These are phyloP conservation scores for Lasius fuliginosus DNA, from an alignment of 2,888 invertebrate genomes.

Conservation along the genomic window DNA sequence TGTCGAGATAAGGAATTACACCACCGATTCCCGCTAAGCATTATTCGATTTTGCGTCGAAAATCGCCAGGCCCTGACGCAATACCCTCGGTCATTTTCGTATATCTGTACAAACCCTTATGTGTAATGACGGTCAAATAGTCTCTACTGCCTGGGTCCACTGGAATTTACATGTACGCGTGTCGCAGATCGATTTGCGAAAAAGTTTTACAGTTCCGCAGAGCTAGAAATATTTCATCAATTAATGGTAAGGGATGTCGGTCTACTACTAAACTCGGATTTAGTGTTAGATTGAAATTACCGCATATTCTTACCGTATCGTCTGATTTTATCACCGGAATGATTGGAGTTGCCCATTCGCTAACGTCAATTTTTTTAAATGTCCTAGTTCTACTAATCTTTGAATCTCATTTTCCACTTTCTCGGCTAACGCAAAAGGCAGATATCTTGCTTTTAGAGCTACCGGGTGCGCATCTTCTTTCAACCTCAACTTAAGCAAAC, in stretches of 20 bases:
- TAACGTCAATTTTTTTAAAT: not conserved
- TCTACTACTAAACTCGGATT: not conserved
- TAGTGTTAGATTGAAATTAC: constrained; percentile 9
- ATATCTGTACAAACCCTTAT: not conserved
- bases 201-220: not conserved
- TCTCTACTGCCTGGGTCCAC: not conserved
- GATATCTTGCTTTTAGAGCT: not conserved
- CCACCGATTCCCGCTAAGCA: not conserved
- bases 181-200: constrained; percentile 11
- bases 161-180: constrained; percentile 2
- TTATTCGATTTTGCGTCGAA: not conserved
- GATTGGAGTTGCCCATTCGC: constrained; percentile 7
- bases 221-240: not conserved
- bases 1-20: not conserved
- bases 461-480: not conserved
- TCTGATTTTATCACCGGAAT: not conserved
- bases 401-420: constrained; percentile 13
- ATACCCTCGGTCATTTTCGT: not conserved
- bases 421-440: not conserved
- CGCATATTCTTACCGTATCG: not conserved
- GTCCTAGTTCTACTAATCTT: not conserved
- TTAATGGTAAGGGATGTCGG: constrained; percentile 3
- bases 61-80: not conserved
- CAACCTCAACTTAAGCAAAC: not conserved
- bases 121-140: not conserved